phyloP scores from a whole-genome alignment of 2,113 vertebrate species.

The Tragelaphus strepsiceros region DNA sequence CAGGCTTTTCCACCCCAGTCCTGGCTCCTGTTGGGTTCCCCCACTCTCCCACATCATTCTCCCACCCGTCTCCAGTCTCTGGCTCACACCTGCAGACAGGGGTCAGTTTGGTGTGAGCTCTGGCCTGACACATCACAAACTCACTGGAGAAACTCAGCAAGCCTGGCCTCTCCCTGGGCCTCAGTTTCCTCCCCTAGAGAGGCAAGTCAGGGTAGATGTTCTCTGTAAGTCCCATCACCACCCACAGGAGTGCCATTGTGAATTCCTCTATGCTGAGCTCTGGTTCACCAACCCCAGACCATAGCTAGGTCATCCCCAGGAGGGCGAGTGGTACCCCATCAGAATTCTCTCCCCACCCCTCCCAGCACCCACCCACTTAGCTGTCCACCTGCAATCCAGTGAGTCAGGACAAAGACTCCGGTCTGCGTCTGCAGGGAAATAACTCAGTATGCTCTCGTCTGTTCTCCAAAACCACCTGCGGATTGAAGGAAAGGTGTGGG shows the following conservation, averaged over 20 bases:
- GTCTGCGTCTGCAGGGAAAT: rapidly evolving
- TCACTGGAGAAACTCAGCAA: background rate
- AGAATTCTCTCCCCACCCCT: background rate
- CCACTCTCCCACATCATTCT: background rate
- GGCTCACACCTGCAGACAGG: background rate
- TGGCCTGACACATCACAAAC: background rate
- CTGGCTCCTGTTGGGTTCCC: background rate
- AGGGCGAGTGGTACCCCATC: background rate
- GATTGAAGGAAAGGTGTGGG: background rate
- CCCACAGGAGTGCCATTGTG: rapidly evolving
- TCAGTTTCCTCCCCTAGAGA: background rate
- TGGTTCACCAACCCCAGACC: background rate
- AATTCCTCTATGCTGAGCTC: rapidly evolving
- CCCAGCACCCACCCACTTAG: rapidly evolving
- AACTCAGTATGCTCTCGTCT: background rate
- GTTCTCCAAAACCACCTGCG: background rate
- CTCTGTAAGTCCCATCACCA: background rate
- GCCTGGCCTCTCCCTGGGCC: background rate
- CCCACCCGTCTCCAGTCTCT: background rate
- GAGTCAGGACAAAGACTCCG: background rate
- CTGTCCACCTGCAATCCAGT: background rate
- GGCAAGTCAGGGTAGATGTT: background rate
- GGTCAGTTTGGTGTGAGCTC: background rate
- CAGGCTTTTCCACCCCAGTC: background rate
- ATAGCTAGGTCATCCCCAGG: no score